A percentile compares a stretch with the other conserved stretches of the same genome.
Conservation (phyloP, 1,140 invertebrate species). For the Scaptomyza montana region DNA sequence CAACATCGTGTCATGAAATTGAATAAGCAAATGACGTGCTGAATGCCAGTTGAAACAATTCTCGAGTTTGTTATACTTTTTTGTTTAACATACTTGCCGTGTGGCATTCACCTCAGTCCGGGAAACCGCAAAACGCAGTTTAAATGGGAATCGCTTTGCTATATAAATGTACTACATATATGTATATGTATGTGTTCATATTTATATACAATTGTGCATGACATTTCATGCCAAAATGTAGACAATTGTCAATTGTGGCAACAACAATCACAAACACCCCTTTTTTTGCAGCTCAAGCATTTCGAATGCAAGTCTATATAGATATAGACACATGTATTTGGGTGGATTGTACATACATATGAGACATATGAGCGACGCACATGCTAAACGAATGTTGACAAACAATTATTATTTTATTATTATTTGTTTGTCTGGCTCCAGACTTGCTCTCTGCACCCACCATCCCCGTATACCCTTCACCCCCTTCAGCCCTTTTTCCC, state of each 20-base stretch:
- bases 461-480: neutral
- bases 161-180: neutral
- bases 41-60: conserved; percentile 77
- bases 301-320: neutral
- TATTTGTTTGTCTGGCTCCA: conserved; percentile 73
- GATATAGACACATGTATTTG: neutral
- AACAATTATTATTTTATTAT: conserved; percentile 83
- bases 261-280: conserved; percentile 66
- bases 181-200: neutral
- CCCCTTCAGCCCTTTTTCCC: conserved; percentile 2
- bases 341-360: conserved; percentile 12
- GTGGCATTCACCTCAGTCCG: conserved; percentile 57
- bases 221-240: conserved; percentile 79
- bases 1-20: conserved; percentile 80
- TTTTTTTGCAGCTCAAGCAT: conserved; percentile 42
- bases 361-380: conserved; percentile 46
- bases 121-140: conserved; percentile 75
- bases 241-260: conserved; percentile 78
- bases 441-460: conserved; percentile 9
- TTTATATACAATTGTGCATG: conserved; percentile 21
- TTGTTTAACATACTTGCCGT: conserved; percentile 39
- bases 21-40: conserved; percentile 82
- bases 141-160: conserved; percentile 45
- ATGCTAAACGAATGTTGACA: conserved; percentile 82
- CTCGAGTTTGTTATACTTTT: neutral